phyloP scores from a whole-genome alignment of 2,888 invertebrate genomes.

The Lysandra coridon region DNA sequence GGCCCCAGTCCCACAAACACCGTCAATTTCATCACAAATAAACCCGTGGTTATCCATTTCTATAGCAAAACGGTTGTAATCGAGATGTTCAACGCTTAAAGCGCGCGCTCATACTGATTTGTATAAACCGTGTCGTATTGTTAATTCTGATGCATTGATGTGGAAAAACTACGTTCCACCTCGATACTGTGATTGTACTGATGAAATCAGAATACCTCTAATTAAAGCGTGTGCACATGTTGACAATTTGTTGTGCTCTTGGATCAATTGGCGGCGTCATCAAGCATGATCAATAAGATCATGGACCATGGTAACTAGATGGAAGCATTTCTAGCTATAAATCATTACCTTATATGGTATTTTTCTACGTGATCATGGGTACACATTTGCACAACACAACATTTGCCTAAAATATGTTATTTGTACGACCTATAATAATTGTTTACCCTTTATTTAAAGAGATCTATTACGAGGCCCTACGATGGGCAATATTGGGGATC shows the following conservation, averaged over 20 bases:
- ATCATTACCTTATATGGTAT: too few species aligned
- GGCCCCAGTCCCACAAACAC: not conserved
- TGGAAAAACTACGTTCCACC: slow-evolving; percentile 47
- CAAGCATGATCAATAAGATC: not conserved
- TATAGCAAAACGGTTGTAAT: slow-evolving; percentile 29
- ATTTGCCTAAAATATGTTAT: too few species aligned
- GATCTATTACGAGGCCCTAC: too few species aligned
- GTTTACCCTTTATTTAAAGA: too few species aligned
- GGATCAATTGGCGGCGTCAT: not conserved
- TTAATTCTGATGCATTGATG: slow-evolving; percentile 51
- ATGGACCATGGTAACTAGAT: too few species aligned
- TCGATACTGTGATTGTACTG: slow-evolving; percentile 1
- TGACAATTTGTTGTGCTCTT: not conserved
- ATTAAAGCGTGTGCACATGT: not conserved
- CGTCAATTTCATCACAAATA: slow-evolving; percentile 47
- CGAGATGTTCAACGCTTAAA: slow-evolving; percentile 35
- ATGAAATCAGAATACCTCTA: not conserved
- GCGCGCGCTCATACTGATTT: slow-evolving; percentile 33
- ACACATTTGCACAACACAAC: too few species aligned
- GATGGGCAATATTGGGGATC: too few species aligned
- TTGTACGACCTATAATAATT: too few species aligned
- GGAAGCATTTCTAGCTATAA: too few species aligned
- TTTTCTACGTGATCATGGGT: too few species aligned
- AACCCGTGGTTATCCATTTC: slow-evolving; percentile 67
- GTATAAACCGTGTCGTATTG: slow-evolving; percentile 48